Evolutionary conservation across 2,113 vertebrate genomes (phyloP).

Genomic region (Trachemys scripta): DNA sequence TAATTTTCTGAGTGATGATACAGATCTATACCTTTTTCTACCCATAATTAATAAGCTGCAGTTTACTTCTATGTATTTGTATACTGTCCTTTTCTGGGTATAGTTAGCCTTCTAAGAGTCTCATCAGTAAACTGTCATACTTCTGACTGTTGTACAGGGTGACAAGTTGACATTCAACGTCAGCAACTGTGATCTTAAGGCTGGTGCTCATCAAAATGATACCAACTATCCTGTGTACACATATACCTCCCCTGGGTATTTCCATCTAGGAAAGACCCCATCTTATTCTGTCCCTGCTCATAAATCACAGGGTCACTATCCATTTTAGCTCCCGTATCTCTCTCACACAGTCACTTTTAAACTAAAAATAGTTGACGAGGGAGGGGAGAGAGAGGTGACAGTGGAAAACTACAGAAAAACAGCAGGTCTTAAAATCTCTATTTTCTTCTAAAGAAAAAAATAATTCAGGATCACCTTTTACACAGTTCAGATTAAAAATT

Average conservation of each 20-base stretch:
- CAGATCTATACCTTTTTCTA: accelerated
- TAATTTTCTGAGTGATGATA: background rate
- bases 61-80: background rate
- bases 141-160: background rate
- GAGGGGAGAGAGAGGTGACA: background rate
- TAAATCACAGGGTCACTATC: constrained; percentile 17
- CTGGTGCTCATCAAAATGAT: background rate
- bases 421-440: background rate
- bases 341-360: background rate
- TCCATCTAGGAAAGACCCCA: background rate
- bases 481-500: background rate
- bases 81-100: background rate
- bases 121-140: background rate
- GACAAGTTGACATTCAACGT: background rate
- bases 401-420: background rate
- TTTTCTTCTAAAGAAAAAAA: background rate
- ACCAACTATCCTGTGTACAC: background rate
- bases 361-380: constrained; percentile 9
- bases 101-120: background rate
- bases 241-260: background rate
- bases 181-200: background rate
- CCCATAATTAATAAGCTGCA: background rate
- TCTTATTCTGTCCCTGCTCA: background rate
- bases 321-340: constrained; percentile 7
- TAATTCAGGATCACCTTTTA: background rate